Percentiles rank a stretch among this genome's conserved stretches.
Evolutionary conservation across 2,113 vertebrate species (phyloP).

Genomic region (Mugil cephalus): DNA sequence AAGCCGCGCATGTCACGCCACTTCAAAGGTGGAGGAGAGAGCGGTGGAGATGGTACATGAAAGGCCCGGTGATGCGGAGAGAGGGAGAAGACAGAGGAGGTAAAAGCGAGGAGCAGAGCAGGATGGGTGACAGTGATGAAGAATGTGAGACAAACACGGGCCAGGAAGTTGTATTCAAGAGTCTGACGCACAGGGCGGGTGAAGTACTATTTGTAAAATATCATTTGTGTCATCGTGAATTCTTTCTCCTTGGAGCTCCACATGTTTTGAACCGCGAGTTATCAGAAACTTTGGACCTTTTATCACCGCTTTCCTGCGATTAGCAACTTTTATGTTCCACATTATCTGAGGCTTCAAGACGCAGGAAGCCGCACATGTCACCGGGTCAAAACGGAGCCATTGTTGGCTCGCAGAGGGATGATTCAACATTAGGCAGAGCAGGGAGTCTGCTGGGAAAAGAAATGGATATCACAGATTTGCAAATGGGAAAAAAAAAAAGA

Average conservation of each 20-base stretch:
- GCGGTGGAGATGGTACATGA: slow-evolving; percentile 52
- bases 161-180: slow-evolving; percentile 31
- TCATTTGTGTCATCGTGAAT: slow-evolving; percentile 17
- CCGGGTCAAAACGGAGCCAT: background rate
- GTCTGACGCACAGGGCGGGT: slow-evolving; percentile 21
- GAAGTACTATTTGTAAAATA: slow-evolving; percentile 7
- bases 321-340: slow-evolving; percentile 4
- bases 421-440: background rate
- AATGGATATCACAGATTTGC: slow-evolving; percentile 1
- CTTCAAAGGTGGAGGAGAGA: slow-evolving; percentile 68
- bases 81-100: slow-evolving; percentile 52
- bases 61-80: slow-evolving; percentile 49
- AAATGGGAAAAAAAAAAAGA: too few species aligned
- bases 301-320: slow-evolving; percentile 3
- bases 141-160: slow-evolving; percentile 28
- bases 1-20: slow-evolving; percentile 61
- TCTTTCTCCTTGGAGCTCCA: slow-evolving; percentile 21
- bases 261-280: slow-evolving; percentile 11
- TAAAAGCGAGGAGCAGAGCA: slow-evolving; percentile 51
- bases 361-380: background rate
- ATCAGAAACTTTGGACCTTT: slow-evolving; percentile 12
- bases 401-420: background rate
- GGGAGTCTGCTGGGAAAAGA: background rate
- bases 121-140: slow-evolving; percentile 63
- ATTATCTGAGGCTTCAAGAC: background rate